phyloP scores from a whole-genome alignment of 1,140 invertebrate species.

The Bombus difficillimus region DNA sequence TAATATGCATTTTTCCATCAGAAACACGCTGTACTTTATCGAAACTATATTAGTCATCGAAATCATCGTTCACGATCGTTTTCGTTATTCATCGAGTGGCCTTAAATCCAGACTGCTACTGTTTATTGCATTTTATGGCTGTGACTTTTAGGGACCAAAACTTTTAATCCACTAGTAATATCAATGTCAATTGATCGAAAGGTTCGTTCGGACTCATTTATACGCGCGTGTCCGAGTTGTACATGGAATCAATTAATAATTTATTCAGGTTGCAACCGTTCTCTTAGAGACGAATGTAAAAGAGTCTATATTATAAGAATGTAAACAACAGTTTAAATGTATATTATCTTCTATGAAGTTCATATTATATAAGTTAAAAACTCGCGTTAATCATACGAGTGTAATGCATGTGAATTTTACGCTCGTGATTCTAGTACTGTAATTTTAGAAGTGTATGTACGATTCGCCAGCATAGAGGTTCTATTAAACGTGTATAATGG shows the following conservation, averaged over 20 bases:
- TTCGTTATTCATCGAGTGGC: conserved; percentile 69
- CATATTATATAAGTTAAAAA: conserved; percentile 41
- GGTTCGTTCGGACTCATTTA: conserved; percentile 15
- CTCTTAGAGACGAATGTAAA: conserved; percentile 2
- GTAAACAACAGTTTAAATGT: conserved; percentile 33
- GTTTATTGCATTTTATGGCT: conserved; percentile 83
- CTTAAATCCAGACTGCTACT: conserved; percentile 78
- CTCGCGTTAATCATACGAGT: background rate
- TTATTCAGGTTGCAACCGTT: conserved; percentile 16
- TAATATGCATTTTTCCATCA: conserved; percentile 15
- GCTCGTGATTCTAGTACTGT: conserved; percentile 48
- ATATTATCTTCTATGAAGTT: conserved; percentile 26
- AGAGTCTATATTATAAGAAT: conserved; percentile 44
- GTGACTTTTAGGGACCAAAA: conserved; percentile 83
- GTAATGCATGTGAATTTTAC: conserved; percentile 23
- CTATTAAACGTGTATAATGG: conserved; percentile 54
- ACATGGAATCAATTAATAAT: background rate
- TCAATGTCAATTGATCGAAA: conserved; percentile 28
- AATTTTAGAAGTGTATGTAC: conserved; percentile 42
- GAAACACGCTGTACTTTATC: background rate
- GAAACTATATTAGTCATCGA: background rate
- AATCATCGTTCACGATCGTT: conserved; percentile 9
- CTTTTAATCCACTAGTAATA: conserved; percentile 50
- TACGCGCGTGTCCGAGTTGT: background rate
- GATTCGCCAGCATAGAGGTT: conserved; percentile 45